Evolutionary conservation across 2,888 invertebrate species (phyloP), one percentile per base, ranked within the genome.

Genomic region (Nomada ruficornis): DNA sequence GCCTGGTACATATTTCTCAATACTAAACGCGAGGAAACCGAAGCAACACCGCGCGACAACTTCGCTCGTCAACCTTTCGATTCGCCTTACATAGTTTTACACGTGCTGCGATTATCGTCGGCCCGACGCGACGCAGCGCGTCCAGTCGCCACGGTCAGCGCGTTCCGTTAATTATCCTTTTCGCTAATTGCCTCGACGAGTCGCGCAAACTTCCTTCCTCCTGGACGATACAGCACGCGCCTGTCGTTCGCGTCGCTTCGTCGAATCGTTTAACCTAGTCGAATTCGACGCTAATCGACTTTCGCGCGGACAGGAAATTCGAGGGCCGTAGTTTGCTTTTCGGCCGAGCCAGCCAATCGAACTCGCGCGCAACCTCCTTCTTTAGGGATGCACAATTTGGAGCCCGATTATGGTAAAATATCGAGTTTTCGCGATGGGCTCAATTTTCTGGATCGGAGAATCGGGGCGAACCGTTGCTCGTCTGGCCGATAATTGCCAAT

Each of bases 401-500:
- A 54, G 62, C 64, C 72, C 64, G 82, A 86, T 86, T 76, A 84
- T 77, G 70, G 77, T 79, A 75, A 36, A 36, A 81, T 84, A 73
- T 81, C 59, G 75, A 81, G 73, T 81, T 81, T 80, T 77, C 80
- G 69, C 59, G 75, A 67, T 54, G 63, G 68, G 67, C 29, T 86
- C 75, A 71, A 88, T 88, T 86, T 86, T 87, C 87, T 83, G 78
- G 84, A 83, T 86, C 87, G 82, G 36, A 68, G 85, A 87, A 83
- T 83, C 47, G 79, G 82, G 72, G 76, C 65, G 60, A 23, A 44
- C 44, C 73, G 50, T n/a, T 20, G 73, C 67, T 77, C 75, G 77
- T 60, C 67, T 26, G 15, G 60, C 74, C 79, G 79, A 77, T 87
- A 88, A 88, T 88, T 88, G 86, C 80, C 87, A 88, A 88, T 88